Evolutionary conservation across 1,140 invertebrate genomes (phyloP).

Genomic region (Thaumetopoea pityocampa): DNA sequence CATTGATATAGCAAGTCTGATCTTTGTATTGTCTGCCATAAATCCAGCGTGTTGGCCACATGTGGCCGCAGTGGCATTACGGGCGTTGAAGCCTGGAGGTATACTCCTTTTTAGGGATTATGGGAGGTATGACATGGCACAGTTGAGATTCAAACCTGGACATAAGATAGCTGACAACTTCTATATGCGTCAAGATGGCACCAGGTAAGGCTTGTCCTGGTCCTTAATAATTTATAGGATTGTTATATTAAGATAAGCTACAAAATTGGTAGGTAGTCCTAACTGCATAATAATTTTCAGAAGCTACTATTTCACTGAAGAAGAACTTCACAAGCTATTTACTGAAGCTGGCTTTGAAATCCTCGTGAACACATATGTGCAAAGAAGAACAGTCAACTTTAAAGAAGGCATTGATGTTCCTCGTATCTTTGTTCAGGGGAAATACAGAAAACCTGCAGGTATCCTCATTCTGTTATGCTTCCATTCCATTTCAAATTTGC

Average conservation of each 20-base stretch:
- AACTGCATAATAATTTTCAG: slow-evolving; percentile 70
- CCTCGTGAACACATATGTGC: slow-evolving; percentile 83
- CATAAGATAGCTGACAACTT: slow-evolving; percentile 96
- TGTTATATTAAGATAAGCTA: too few relatives aligned
- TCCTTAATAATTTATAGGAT: too few relatives aligned
- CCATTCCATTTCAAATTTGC: too few relatives aligned
- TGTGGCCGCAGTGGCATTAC: slow-evolving; percentile 83
- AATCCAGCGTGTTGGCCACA: slow-evolving; percentile 89
- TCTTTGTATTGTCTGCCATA: slow-evolving; percentile 98
- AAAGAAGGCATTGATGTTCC: slow-evolving; percentile 94
- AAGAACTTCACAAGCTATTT: slow-evolving; percentile 81
- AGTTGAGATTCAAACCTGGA: slow-evolving; percentile 94
- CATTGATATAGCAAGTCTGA: slow-evolving; percentile 92
- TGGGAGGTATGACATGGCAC: slow-evolving; percentile 98
- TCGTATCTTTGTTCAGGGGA: slow-evolving; percentile 94
- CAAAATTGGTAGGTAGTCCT: too few relatives aligned
- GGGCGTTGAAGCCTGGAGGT: slow-evolving; percentile 87
- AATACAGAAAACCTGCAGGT: slow-evolving; percentile 83
- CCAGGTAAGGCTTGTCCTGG: slow-evolving; percentile 78
- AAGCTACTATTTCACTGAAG: slow-evolving; percentile 87
- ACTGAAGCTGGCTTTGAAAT: slow-evolving; percentile 82
- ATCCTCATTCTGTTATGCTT: too few relatives aligned
- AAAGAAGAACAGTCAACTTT: slow-evolving; percentile 91
- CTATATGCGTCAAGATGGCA: slow-evolving; percentile 98
- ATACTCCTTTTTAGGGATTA: slow-evolving; percentile 96